Percentiles rank a stretch among this genome's conserved stretches.
These are phyloP conservation scores for Odontocolon sp. DNA, from an alignment of 2,888 invertebrate genomes.

Conservation along the genomic window DNA sequence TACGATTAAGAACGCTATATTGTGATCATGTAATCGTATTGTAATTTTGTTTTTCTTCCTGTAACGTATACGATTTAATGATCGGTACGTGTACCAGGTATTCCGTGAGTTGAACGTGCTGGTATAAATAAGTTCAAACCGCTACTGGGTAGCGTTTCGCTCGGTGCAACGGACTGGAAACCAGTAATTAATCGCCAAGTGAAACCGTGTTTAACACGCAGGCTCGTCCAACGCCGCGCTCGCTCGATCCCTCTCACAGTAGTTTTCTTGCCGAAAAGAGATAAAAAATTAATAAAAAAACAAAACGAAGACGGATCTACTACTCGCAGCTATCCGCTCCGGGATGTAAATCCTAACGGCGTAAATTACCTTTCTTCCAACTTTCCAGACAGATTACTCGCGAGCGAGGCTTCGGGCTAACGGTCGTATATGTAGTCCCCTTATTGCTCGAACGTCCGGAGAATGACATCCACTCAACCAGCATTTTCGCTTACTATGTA, in stretches of 20 bases:
- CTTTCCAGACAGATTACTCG: slow-evolving; percentile 42
- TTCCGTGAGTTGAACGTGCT: slow-evolving; percentile 13
- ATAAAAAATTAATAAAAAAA: neutral
- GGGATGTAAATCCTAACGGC: slow-evolving; percentile 43
- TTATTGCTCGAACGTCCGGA: neutral
- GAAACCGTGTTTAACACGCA: slow-evolving; percentile 47
- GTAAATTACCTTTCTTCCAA: slow-evolving; percentile 51
- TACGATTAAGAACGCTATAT: no score
- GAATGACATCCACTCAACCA: neutral
- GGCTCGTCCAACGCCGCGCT: slow-evolving; percentile 7
- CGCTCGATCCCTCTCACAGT: slow-evolving; percentile 10
- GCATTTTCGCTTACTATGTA: slow-evolving; percentile 13
- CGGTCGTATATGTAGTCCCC: slow-evolving; percentile 1
- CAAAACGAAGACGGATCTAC: slow-evolving; percentile 23
- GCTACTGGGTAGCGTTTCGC: slow-evolving; percentile 25
- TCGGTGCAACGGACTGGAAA: slow-evolving; percentile 51
- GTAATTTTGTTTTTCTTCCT: neutral
- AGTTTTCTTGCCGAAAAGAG: neutral
- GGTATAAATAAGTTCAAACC: neutral
- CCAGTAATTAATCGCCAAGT: slow-evolving; percentile 59
- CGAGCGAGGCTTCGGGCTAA: neutral
- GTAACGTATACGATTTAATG: neutral
- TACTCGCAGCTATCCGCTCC: slow-evolving; percentile 4
- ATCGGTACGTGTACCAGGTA: slow-evolving; percentile 4
- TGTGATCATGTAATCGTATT: neutral